Evolutionary conservation across 2,113 vertebrate genomes (phyloP).

Genomic region (Chamaetylas fuelleborni): DNA sequence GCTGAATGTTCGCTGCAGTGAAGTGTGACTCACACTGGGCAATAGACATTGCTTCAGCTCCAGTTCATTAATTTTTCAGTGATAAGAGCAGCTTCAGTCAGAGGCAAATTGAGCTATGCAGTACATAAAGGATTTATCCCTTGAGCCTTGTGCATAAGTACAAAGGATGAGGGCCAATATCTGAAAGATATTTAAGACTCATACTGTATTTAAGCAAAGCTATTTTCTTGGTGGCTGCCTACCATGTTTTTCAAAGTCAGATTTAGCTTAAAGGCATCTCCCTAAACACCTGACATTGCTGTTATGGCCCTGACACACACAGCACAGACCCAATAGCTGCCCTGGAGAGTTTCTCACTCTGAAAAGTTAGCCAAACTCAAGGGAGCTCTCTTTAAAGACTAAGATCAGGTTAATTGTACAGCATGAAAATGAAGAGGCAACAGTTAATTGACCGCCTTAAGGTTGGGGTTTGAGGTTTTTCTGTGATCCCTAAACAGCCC

Average conservation of each 20-base stretch:
- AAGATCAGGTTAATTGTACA: background rate
- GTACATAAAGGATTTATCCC: constrained; percentile 27
- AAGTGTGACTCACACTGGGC: constrained; percentile 24
- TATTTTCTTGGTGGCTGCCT: background rate
- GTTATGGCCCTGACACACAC: background rate
- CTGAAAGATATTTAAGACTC: background rate
- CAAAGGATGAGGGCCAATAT: background rate
- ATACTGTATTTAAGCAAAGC: background rate
- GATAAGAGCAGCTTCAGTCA: constrained; percentile 30
- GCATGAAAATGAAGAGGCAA: background rate
- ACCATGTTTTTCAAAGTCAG: background rate
- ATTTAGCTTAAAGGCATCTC: background rate
- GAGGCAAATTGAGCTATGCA: constrained; percentile 16
- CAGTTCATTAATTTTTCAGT: constrained; percentile 59
- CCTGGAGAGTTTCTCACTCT: background rate
- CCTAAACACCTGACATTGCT: background rate
- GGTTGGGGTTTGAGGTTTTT: background rate
- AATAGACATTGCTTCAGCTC: background rate
- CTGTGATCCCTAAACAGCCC: background rate
- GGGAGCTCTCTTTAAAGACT: background rate
- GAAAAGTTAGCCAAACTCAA: background rate
- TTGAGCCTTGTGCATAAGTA: constrained; percentile 18
- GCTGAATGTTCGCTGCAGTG: constrained; percentile 7
- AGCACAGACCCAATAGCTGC: background rate
- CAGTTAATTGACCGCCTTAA: background rate